phyloP scores from a whole-genome alignment of 2,113 vertebrate species.

The Pseudopipra pipra region DNA sequence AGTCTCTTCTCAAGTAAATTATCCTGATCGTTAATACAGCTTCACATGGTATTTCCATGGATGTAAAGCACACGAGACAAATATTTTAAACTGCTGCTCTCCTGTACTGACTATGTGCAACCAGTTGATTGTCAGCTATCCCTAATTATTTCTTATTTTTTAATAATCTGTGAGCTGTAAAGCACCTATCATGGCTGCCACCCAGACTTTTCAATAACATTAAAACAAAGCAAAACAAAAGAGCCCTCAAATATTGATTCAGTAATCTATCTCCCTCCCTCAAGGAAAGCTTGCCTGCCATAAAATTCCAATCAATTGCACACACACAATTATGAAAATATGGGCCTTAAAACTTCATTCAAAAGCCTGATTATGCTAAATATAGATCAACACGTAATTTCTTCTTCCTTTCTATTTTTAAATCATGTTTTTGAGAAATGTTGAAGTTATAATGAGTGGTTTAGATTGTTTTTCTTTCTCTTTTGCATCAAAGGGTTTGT shows the following conservation, averaged over 20 bases:
- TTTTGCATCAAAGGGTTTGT: slow-evolving; percentile 21
- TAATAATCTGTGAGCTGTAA: slow-evolving; percentile 29
- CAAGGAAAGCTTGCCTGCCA: slow-evolving; percentile 43
- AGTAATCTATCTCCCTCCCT: slow-evolving; percentile 61
- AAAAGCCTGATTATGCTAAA: slow-evolving; percentile 64
- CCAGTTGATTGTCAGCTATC: not conserved
- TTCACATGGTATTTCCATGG: not conserved
- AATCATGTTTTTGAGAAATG: not conserved
- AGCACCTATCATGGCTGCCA: slow-evolving; percentile 33
- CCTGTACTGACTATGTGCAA: slow-evolving; percentile 16
- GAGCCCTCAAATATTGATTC: slow-evolving; percentile 57
- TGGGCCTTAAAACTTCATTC: slow-evolving; percentile 52
- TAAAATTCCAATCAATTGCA: slow-evolving; percentile 68
- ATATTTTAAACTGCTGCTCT: not conserved
- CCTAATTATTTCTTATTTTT: slow-evolving; percentile 16
- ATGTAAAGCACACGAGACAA: not conserved
- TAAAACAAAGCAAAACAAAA: slow-evolving; percentile 59
- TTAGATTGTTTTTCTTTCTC: not conserved
- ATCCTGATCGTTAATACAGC: not conserved
- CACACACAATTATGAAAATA: slow-evolving; percentile 65
- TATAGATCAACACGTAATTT: slow-evolving; percentile 48
- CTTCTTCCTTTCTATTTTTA: slow-evolving; percentile 55
- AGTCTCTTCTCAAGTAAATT: not conserved
- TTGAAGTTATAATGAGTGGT: not conserved
- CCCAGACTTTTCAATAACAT: slow-evolving; percentile 43